Evolutionary conservation across 2,888 invertebrate species (phyloP).

Genomic region (Lycocerus yunnanus): DNA sequence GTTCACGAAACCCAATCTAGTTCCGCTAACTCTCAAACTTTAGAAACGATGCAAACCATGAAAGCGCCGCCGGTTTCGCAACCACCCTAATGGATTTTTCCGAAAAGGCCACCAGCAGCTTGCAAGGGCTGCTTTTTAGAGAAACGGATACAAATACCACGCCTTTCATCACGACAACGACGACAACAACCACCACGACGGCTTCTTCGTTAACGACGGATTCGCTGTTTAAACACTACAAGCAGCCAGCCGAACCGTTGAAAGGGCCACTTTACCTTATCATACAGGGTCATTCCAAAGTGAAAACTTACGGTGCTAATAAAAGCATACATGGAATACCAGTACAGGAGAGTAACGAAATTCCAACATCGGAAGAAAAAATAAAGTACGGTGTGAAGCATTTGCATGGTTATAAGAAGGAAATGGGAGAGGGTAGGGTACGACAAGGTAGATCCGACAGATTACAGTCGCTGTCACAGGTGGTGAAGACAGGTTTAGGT

Average conservation of each 20-base stretch:
- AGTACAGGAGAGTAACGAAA: conserved; percentile 60
- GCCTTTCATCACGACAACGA: conserved; percentile 24
- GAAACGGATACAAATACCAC: conserved; percentile 37
- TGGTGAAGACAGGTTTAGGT: conserved; percentile 52
- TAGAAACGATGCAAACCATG: conserved; percentile 66
- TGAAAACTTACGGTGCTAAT: conserved; percentile 78
- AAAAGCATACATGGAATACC: conserved; percentile 57
- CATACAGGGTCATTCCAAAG: conserved; percentile 84
- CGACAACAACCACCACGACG: conserved; percentile 50
- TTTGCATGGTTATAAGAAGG: conserved; percentile 55
- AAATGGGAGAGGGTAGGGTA: conserved; percentile 37
- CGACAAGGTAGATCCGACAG: conserved; percentile 47
- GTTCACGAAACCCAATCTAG: conserved; percentile 31
- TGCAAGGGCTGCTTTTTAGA: conserved; percentile 37
- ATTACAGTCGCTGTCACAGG: conserved; percentile 52
- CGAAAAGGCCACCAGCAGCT: conserved; percentile 30
- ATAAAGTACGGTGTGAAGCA: conserved; percentile 60
- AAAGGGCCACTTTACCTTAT: conserved; percentile 74
- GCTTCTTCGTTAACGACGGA: conserved; percentile 63
- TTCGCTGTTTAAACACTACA: conserved; percentile 65
- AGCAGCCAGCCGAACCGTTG: conserved; percentile 65
- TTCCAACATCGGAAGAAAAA: conserved; percentile 58
- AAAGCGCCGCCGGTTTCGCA: conserved; percentile 59
- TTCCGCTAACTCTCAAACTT: conserved; percentile 44
- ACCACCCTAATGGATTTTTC: conserved; percentile 13